Evolutionary conservation across 1,140 invertebrate species (phyloP), one percentile per base, ranked within the genome.

Genomic region (Heliconius hewitsoni): DNA sequence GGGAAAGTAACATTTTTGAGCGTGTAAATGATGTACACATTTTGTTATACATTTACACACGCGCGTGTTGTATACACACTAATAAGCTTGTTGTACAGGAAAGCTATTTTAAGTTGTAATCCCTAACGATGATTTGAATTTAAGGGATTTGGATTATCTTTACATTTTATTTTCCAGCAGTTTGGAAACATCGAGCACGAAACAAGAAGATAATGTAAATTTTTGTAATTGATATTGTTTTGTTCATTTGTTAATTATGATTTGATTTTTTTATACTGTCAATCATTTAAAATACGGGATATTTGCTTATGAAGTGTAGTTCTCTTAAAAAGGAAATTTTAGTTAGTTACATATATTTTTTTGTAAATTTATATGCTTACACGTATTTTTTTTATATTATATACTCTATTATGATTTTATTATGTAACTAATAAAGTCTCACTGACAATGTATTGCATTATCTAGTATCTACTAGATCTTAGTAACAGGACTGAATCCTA

Each of bases 41-140:
- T 85, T 90, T 86, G 84, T 89, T 86, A 89, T 89, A 87, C 83
- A 90, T 91, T 77, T 90, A 91, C 89, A 93, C 90, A 86, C 46
- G 66, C 72, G 66, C 81, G 76, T 77, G 75, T 77, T 84, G 81
- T 88, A 85, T 84, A 87, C 86, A 87, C 85, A 87, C 74, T 71
- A 55, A 76, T 75, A 78, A 72, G 42, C 55, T 74, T 75, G 73
- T 86, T 60, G 87, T 90, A 91, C 91, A 88, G 86, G 85, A 86
- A 89, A 88, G 85, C 91, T 90, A 93, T 94, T 92, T 93, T 93
- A 94, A 93, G 87, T 94, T 94, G 91, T 94, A 93, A 94, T 93
- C 91, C 91, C 86, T 91, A 92, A 93, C 91, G 93, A 94, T 94
- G 86, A 93, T 93, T 93, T 93, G 88, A 91, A 93, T 94, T 93